Evolutionary conservation across 1,140 invertebrate genomes (phyloP).

Genomic region (Pogonomyrmex barbatus): DNA sequence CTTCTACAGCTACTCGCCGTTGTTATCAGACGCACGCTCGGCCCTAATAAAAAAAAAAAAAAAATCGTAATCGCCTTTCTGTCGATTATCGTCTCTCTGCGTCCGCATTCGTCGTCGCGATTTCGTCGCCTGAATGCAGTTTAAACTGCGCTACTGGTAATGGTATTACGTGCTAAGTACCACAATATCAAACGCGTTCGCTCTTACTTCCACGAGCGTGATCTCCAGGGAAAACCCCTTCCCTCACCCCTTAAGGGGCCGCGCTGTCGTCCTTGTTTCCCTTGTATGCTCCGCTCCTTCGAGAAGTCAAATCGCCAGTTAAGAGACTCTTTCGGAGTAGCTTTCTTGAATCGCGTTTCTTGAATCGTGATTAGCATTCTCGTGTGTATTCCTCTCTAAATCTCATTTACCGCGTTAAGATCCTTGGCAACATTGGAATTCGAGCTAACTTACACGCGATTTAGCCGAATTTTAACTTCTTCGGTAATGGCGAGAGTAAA

Average conservation of each 20-base stretch:
- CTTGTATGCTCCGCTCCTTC: slow-evolving; percentile 12
- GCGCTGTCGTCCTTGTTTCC: background rate
- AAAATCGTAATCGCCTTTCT: slow-evolving; percentile 16
- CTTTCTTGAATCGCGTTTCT: slow-evolving; percentile 5
- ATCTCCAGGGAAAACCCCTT: slow-evolving; percentile 3
- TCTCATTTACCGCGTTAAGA: background rate
- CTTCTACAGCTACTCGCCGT: slow-evolving; percentile 5
- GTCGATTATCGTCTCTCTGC: slow-evolving; percentile 25
- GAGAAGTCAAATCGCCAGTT: slow-evolving; percentile 32
- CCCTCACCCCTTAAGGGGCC: background rate
- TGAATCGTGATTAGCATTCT: slow-evolving; percentile 14
- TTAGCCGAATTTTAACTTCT: background rate
- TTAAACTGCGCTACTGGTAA: slow-evolving; percentile 15
- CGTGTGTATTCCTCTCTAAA: background rate
- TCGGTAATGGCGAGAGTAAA: background rate
- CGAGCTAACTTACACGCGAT: background rate
- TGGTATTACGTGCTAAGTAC: slow-evolving; percentile 57
- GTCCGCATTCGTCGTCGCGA: slow-evolving; percentile 17
- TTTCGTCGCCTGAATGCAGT: slow-evolving; percentile 40
- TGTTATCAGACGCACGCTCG: slow-evolving; percentile 21
- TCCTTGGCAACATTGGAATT: background rate
- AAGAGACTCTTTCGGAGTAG: slow-evolving; percentile 25
- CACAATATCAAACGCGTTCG: slow-evolving; percentile 42
- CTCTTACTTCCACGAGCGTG: slow-evolving; percentile 39
- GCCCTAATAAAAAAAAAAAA: slow-evolving; percentile 3